Evolutionary conservation across 2,113 vertebrate genomes (phyloP), one percentile per base, ranked within the genome.

Genomic region (Vulpes lagopus): DNA sequence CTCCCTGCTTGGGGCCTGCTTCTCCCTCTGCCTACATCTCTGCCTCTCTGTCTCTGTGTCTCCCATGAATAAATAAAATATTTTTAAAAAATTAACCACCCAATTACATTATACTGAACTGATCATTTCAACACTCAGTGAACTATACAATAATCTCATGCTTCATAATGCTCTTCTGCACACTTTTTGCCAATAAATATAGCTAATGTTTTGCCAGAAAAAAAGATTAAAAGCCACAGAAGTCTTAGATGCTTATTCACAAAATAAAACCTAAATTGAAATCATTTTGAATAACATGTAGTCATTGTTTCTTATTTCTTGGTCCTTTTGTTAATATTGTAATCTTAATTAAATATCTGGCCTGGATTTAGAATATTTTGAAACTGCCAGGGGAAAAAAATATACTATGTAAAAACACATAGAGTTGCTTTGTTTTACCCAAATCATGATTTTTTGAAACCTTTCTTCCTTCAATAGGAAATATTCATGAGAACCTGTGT

Each of bases 331-430:
- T 88, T 96, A 38, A 1, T 95, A 22, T 2, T 87, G 1, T 62
- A 53, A 55, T 87, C 51, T 92, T 76, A 89, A 95, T 92, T 71
- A 89, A 96, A 51, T 89, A 94, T 67, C 35, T 88, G 17, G 25
- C 32, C 20, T 19, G 71, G 35, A 89, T 64, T 87, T 83, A 74
- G 27, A 90, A 65, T 94, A 93, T 69, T n/a, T 92, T 92, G 51
- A 79, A 87, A 65, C 19, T 87, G 4, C 38, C 53, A 27, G 19
- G 43, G 43, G 43, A 8, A n/a, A 74, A 74, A 86, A 80, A 83
- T 11, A 43, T 64, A 43, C 8, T 79, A 53, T 73, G 27, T 62
- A 49, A 90, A 62, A 94, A 83, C 23, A 92, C 59, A 91, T 20
- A 11, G 0, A 38, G 2, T 60, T 43, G 10, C 20, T 79, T 30